Evolutionary conservation across 2,888 invertebrate genomes (phyloP), one percentile per base, ranked within the genome.

Genomic region (Dasypogon diadema): DNA sequence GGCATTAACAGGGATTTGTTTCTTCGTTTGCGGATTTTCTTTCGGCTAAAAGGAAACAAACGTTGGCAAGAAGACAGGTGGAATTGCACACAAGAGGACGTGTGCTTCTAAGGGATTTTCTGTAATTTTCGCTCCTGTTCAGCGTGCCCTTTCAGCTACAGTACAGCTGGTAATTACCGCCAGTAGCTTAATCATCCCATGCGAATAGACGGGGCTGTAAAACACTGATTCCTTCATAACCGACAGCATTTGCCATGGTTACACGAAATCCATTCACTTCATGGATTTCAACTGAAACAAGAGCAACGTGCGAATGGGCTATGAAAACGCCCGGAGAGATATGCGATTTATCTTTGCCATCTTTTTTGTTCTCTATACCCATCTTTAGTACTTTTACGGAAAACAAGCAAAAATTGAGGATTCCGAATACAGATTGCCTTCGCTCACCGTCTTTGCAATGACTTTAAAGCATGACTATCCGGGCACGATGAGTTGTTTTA

Each of bases 81-180:
- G 30, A 26, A 24, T 26, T 4, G 26, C 10, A 26, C 12, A 12
- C 26, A 56, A 26, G 56, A 26, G 34, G 54, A 51, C 21, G 24
- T 54, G 70, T 70, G 70, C 54, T 70, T 34, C 54, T 18, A 54
- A 24, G 16, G 34, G 70, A 70, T 54, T 18, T 34, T 8, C 16
- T 46, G 46, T 18, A 30, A 54, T 70, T 54, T 18, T 46, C 46
- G n/a, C 24, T 42, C 65, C 12, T 22, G 65, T 2, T 22, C 30
- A 42, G n/a, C 16, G 6, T 51, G n/a, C 26, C 3, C 14, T 14
- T 6, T 8, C 14, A 24, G 26, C n/a, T 56, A 26, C 56, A 26
- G n/a, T n/a, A n/a, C n/a, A n/a, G n/a, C n/a, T n/a, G n/a, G 70
- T 70, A 70, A 70, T 70, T 70, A 70, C 70, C 51, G n/a, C 70